Evolutionary conservation across 2,888 invertebrate genomes (phyloP).

Genomic region (Epicampocera succincta): DNA sequence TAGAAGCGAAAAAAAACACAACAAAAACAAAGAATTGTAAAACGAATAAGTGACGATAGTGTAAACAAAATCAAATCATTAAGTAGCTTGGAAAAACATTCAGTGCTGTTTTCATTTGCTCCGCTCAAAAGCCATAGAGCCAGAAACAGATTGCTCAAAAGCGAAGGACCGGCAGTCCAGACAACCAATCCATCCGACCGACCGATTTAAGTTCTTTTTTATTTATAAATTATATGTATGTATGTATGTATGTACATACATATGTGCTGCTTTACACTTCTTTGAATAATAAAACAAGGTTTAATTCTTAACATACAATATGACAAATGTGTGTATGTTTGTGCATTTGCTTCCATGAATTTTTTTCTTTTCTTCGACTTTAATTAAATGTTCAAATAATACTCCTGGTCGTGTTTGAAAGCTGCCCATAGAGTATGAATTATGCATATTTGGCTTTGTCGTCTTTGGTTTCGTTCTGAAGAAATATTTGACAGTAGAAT

Average conservation of each 20-base stretch:
- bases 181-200: too few species aligned
- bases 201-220: too few species aligned
- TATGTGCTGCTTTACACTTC: slow-evolving; percentile 12
- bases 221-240: too few species aligned
- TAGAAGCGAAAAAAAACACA: background rate
- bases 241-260: background rate
- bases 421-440: slow-evolving; percentile 2
- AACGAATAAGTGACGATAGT: slow-evolving; percentile 46
- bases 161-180: too few species aligned
- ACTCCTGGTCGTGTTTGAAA: slow-evolving; percentile 6
- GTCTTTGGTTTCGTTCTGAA: background rate
- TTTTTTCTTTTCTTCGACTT: slow-evolving; percentile 13
- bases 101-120: background rate
- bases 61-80: slow-evolving; percentile 48
- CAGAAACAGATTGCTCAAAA: slow-evolving; percentile 44
- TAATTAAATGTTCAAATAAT: slow-evolving; percentile 26
- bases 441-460: background rate
- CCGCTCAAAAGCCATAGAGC: slow-evolving; percentile 24
- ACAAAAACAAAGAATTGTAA: background rate
- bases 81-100: slow-evolving; percentile 39
- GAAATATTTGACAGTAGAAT: slow-evolving; percentile 9
- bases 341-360: too few species aligned
- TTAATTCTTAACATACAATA: slow-evolving; percentile 37
- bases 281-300: slow-evolving; percentile 39
- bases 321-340: background rate